Conservation (phyloP, 2,113 vertebrate genomes). For the Hystrix cristata region DNA sequence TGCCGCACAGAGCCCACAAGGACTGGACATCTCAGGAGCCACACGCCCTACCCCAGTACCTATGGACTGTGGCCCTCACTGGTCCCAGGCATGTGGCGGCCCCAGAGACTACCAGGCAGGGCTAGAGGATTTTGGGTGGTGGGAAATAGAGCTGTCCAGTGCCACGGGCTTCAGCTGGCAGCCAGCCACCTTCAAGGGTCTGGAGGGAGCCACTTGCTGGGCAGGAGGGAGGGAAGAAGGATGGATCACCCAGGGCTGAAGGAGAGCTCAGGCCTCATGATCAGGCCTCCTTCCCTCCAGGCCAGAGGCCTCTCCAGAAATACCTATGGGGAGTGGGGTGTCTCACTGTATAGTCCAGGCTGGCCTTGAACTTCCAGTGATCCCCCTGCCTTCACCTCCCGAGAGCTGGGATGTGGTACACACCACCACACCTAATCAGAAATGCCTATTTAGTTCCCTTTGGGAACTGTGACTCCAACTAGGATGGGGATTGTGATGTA, state of each 20-base stretch:
- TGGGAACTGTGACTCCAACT: background rate
- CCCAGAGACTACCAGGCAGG: background rate
- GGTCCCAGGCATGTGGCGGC: background rate
- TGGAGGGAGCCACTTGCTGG: background rate
- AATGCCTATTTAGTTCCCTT: background rate
- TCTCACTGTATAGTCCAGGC: background rate
- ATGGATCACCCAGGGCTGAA: background rate
- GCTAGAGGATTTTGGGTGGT: background rate
- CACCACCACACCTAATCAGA: background rate
- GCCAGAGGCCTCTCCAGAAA: background rate
- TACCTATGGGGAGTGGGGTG: background rate
- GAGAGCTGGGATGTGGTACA: background rate
- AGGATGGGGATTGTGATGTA: background rate
- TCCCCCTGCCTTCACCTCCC: background rate
- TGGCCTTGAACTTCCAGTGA: background rate
- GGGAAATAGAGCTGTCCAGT: background rate
- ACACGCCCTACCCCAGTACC: too few relatives aligned
- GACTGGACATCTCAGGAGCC: background rate
- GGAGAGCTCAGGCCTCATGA: background rate
- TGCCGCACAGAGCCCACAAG: fast-evolving
- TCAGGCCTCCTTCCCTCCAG: background rate
- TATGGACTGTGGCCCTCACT: too few relatives aligned
- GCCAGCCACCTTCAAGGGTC: background rate
- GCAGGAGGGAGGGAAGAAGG: background rate
- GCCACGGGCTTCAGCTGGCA: background rate